Percentiles rank a stretch among this genome's conserved stretches.
Conservation (phyloP, 2,113 vertebrate genomes). For the Hucho hucho region DNA sequence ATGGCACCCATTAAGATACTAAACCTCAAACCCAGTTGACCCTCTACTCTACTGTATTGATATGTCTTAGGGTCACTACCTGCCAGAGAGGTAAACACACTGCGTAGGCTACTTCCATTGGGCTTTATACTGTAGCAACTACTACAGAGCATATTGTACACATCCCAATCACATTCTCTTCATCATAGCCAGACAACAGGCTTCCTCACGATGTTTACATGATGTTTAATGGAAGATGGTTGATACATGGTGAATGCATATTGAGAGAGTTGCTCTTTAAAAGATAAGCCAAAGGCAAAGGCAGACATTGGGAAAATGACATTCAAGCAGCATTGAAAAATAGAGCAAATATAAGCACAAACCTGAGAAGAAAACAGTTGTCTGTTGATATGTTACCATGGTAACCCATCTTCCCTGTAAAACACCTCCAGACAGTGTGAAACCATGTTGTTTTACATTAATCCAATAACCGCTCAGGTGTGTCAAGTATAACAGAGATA, state of each 20-base stretch:
- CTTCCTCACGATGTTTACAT: background rate
- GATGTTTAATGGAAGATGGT: background rate
- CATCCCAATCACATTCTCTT: background rate
- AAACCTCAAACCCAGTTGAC: background rate
- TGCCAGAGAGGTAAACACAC: background rate
- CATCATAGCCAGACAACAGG: background rate
- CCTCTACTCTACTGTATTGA: background rate
- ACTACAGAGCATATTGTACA: background rate
- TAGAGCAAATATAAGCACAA: background rate
- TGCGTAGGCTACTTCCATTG: background rate
- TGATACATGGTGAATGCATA: background rate
- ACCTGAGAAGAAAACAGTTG: background rate
- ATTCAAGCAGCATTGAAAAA: background rate
- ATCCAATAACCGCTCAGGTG: too few relatives aligned
- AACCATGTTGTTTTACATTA: too few relatives aligned
- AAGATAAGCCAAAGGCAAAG: background rate
- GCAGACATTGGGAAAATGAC: background rate
- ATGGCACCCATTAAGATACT: background rate
- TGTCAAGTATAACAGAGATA: too few relatives aligned
- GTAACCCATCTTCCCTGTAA: background rate
- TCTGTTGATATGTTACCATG: background rate
- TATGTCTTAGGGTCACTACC: background rate
- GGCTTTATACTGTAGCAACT: background rate
- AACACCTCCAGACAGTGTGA: background rate
- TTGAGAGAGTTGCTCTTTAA: too few relatives aligned